Conservation (phyloP, 2,888 invertebrate species). For the Lasioglossum leucozonium region DNA sequence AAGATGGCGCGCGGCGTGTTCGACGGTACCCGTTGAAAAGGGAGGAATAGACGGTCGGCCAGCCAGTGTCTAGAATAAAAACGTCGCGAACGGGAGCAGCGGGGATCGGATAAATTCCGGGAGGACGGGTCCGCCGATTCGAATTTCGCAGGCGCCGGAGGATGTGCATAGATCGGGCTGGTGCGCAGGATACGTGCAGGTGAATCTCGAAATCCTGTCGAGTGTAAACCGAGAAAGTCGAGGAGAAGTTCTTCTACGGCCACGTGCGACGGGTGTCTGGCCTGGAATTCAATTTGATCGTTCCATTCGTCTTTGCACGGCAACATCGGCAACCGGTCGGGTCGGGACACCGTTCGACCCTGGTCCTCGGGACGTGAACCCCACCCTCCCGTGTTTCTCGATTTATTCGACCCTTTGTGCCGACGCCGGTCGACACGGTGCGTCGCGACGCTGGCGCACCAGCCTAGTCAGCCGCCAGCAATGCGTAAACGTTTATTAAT, state of each 20-base stretch:
- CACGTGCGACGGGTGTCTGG: constrained; percentile 68
- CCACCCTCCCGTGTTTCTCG: constrained; percentile 37
- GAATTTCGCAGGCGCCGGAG: constrained; percentile 24
- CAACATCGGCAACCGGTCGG: constrained; percentile 40
- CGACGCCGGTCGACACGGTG: constrained; percentile 30
- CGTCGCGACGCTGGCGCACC: constrained; percentile 11
- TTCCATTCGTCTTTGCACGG: constrained; percentile 71
- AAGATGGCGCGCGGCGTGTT: background rate
- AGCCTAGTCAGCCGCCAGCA: constrained; percentile 22
- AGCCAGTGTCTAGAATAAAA: background rate
- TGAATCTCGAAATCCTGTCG: constrained; percentile 38
- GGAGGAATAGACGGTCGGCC: background rate
- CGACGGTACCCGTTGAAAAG: background rate
- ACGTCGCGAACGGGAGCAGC: background rate
- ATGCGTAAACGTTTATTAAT: constrained; percentile 78
- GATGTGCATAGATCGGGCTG: constrained; percentile 9
- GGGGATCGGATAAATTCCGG: constrained; percentile 16
- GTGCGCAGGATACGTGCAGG: constrained; percentile 35
- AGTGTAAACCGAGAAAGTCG: constrained; percentile 2
- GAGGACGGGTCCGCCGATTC: background rate
- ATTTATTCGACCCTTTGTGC: constrained; percentile 63
- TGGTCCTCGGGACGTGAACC: constrained; percentile 18
- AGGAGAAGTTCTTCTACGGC: background rate
- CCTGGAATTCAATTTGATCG: constrained; percentile 81
- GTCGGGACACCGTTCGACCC: constrained; percentile 19